Evolutionary conservation across 30 jellyfish, hydroid and myxozoan genomes (phyloP).

Genomic region (Chrysaora quinquecirrha): DNA sequence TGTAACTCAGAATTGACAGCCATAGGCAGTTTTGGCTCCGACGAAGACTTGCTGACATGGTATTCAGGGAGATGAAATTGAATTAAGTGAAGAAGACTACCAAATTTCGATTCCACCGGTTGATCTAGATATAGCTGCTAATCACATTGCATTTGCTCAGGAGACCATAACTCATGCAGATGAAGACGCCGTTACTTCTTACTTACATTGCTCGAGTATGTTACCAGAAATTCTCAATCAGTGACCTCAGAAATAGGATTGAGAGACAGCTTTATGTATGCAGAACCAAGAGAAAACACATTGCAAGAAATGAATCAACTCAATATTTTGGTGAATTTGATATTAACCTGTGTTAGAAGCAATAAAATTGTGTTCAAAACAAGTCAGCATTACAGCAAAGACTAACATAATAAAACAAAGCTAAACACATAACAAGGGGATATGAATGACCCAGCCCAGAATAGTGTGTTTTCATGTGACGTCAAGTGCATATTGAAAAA

Average conservation of each 20-base stretch:
- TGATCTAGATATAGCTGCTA: neutral
- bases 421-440: too few relatives aligned
- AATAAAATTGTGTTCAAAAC: too few relatives aligned
- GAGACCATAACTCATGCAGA: neutral
- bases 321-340: too few relatives aligned
- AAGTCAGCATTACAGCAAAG: too few relatives aligned
- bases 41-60: slow-evolving; percentile 3
- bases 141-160: slow-evolving; percentile 13
- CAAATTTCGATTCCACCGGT: slow-evolving; percentile 7
- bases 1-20: slow-evolving; percentile 6
- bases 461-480: neutral
- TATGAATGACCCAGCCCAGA: too few relatives aligned
- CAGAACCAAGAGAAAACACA: too few relatives aligned
- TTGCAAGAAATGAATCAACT: too few relatives aligned
- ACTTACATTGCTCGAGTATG: slow-evolving; percentile 3
- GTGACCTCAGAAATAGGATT: too few relatives aligned
- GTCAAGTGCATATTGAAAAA: neutral
- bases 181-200: slow-evolving; percentile 1
- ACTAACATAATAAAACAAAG: too few relatives aligned
- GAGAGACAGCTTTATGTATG: too few relatives aligned
- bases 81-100: slow-evolving; percentile 7
- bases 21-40: slow-evolving; percentile 6
- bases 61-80: neutral
- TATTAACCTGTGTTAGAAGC: too few relatives aligned
- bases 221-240: neutral